Conservation (phyloP, 2,113 vertebrate species). For the Morphnarchus princeps region DNA sequence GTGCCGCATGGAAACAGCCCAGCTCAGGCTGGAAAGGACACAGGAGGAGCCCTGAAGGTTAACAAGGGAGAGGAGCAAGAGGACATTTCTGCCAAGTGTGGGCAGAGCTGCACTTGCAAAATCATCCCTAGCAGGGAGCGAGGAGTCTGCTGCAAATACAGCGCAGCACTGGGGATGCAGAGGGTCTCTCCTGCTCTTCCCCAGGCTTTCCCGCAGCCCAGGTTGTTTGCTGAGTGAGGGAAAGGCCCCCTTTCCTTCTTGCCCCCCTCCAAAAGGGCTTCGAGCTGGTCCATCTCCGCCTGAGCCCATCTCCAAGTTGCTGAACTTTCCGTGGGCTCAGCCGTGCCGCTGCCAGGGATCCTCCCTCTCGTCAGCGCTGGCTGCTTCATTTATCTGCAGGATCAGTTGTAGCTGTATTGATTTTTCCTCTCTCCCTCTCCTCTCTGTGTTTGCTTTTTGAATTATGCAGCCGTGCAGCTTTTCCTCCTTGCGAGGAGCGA, state of each 20-base stretch:
- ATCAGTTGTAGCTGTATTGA: constrained; percentile 63
- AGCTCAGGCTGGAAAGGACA: not conserved
- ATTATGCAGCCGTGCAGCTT: constrained; percentile 68
- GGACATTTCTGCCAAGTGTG: rapidly evolving
- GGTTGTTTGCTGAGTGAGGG: not conserved
- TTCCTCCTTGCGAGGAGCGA: constrained; percentile 41
- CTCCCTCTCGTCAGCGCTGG: not conserved
- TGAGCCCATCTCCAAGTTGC: not conserved
- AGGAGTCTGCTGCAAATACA: not conserved
- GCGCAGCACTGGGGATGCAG: rapidly evolving
- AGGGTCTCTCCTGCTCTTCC: not conserved
- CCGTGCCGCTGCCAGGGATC: not conserved
- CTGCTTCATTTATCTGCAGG: constrained; percentile 64
- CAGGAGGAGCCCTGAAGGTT: not conserved
- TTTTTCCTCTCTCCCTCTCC: constrained; percentile 52
- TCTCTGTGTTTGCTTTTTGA: constrained; percentile 66
- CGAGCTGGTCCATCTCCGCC: rapidly evolving
- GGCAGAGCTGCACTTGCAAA: not conserved
- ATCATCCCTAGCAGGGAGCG: too few species aligned
- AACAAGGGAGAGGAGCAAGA: not conserved
- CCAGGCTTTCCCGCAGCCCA: rapidly evolving
- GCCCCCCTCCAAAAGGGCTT: not conserved
- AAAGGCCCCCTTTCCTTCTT: not conserved
- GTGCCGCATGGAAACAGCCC: not conserved
- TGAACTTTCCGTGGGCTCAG: not conserved